phyloP scores from a whole-genome alignment of 1,140 invertebrate genomes.

The Laupala kohalensis region DNA sequence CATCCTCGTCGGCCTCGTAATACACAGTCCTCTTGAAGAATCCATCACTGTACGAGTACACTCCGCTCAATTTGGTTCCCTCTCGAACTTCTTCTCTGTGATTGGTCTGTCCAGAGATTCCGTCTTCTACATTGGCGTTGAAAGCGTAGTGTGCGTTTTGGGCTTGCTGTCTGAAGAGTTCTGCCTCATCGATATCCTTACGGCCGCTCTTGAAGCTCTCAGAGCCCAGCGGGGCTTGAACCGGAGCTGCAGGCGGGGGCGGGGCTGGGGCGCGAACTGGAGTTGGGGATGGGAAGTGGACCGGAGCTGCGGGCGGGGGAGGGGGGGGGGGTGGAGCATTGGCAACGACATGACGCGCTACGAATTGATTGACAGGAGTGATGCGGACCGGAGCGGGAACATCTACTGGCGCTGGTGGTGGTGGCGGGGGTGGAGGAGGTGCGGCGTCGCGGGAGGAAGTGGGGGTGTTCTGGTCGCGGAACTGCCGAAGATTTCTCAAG shows the following conservation, averaged over 20 bases:
- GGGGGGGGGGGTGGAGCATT: neutral
- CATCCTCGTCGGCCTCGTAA: constrained; percentile 42
- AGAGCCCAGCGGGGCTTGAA: neutral
- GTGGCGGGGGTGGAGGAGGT: no score
- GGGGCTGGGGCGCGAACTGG: no score
- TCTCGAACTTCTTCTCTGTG: constrained; percentile 35
- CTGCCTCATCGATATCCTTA: neutral
- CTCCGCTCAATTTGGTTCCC: constrained; percentile 32
- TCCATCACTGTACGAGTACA: constrained; percentile 42
- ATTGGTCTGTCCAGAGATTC: constrained; percentile 34
- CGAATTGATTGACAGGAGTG: no score
- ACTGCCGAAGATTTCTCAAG: no score
- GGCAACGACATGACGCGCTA: neutral
- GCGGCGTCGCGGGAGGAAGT: no score
- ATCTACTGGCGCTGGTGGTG: no score
- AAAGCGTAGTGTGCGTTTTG: constrained; percentile 33
- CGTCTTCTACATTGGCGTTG: constrained; percentile 31
- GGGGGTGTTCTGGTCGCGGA: no score
- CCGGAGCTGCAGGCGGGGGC: no score
- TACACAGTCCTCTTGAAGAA: constrained; percentile 35
- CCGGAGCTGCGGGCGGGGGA: no score
- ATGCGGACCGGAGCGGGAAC: neutral
- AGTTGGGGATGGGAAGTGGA: neutral
- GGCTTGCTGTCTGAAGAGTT: constrained; percentile 19
- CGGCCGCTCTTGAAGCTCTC: neutral